These are phyloP conservation scores for Staurois parvus DNA, from an alignment of 2,797 vertebrate species.

Conservation along the genomic window DNA sequence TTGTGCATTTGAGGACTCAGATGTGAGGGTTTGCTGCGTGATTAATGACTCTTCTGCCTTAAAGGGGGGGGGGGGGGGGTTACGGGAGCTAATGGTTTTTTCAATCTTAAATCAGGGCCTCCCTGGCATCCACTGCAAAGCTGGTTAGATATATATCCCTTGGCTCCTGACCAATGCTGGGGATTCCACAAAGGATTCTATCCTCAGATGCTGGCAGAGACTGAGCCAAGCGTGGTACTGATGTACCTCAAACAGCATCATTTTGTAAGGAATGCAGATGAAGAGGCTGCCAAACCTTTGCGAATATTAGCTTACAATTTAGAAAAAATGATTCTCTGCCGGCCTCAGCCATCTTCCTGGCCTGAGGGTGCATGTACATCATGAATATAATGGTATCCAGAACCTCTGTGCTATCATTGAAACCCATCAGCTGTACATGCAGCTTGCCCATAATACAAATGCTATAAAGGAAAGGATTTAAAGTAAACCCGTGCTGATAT, in stretches of 20 bases:
- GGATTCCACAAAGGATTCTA: background rate
- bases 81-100: slow-evolving; percentile 70
- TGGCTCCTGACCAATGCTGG: slow-evolving; percentile 70
- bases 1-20: too few relatives aligned
- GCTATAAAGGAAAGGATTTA: too few relatives aligned
- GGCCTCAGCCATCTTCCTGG: background rate
- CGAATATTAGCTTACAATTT: slow-evolving; percentile 28
- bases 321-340: slow-evolving; percentile 27
- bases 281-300: slow-evolving; percentile 44
- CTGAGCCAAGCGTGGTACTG: slow-evolving; percentile 31
- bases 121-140: slow-evolving; percentile 65
- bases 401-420: too few relatives aligned
- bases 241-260: slow-evolving; percentile 46
- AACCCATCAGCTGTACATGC: too few relatives aligned
- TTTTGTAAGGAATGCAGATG: slow-evolving; percentile 45
- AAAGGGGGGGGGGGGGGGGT: slow-evolving; percentile 22
- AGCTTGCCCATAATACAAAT: too few relatives aligned
- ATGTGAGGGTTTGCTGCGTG: too few relatives aligned
- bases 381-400: background rate
- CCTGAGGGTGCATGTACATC: slow-evolving; percentile 1
- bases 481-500: too few relatives aligned
- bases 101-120: slow-evolving; percentile 72
- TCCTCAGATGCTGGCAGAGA: background rate
- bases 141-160: slow-evolving; percentile 70
- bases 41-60: too few relatives aligned